These are phyloP conservation scores for Stenotaenia linearis DNA, from an alignment of 2,888 invertebrate genomes.

Conservation along the genomic window DNA sequence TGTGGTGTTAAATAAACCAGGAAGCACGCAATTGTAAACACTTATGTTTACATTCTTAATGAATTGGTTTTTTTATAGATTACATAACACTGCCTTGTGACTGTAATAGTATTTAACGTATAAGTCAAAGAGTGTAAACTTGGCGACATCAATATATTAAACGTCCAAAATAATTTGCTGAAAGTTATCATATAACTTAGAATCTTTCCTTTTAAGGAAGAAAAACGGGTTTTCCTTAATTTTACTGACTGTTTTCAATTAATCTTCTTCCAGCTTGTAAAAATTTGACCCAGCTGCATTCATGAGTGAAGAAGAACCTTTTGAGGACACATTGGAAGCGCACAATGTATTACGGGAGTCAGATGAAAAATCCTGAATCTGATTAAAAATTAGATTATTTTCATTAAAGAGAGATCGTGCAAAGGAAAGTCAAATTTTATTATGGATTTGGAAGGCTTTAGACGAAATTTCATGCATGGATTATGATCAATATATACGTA, in stretches of 20 bases:
- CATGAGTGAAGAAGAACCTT: background rate
- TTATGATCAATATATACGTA: conserved; percentile 40
- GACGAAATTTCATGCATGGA: conserved; percentile 40
- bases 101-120: background rate
- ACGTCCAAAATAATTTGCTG: background rate
- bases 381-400: background rate
- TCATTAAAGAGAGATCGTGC: conserved; percentile 38
- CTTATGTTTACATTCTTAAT: background rate
- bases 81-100: background rate
- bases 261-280: background rate
- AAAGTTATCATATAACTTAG: background rate
- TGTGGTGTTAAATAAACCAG: too few relatives aligned
- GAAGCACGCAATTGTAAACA: background rate
- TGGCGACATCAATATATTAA: background rate
- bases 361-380: background rate
- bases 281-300: background rate
- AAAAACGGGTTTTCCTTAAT: background rate
- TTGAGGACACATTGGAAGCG: background rate
- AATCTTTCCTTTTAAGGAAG: background rate
- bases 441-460: conserved; percentile 41
- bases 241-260: background rate
- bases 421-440: conserved; percentile 40
- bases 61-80: background rate
- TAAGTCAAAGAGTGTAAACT: conserved; percentile 12
- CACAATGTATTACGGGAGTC: background rate